Conservation (phyloP, 2,113 vertebrate species). For the Psammodynastes pulverulentus region DNA sequence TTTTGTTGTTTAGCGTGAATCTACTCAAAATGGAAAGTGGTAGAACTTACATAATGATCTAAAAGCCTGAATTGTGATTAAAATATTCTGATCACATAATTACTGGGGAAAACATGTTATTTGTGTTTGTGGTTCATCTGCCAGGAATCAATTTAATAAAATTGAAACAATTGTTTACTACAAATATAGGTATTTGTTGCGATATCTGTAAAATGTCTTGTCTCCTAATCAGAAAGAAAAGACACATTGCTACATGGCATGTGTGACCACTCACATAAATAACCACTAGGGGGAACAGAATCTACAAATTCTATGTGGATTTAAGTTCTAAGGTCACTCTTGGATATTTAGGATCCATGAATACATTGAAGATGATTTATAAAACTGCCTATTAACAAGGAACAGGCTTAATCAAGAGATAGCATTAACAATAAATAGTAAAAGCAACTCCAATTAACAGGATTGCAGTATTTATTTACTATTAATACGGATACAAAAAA, state of each 20-base stretch:
- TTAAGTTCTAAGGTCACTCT: constrained; percentile 34
- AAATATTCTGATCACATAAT: background rate
- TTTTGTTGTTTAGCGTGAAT: constrained; percentile 27
- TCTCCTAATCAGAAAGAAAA: constrained; percentile 7
- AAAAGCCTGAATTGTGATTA: constrained; percentile 30
- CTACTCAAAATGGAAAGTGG: constrained; percentile 33
- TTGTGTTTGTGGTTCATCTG: constrained; percentile 41
- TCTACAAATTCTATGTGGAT: constrained; percentile 16
- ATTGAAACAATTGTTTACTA: constrained; percentile 1
- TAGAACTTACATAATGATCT: constrained; percentile 24
- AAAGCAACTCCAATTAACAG: background rate
- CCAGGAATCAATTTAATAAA: background rate
- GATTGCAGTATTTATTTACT: constrained; percentile 31
- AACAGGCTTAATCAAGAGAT: constrained; percentile 25
- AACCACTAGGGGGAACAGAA: constrained; percentile 40
- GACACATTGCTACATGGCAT: constrained; percentile 43
- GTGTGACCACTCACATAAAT: constrained; percentile 50
- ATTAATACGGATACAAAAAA: background rate
- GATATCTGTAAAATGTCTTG: background rate
- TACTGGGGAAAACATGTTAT: constrained; percentile 41
- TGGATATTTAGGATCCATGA: constrained; percentile 67
- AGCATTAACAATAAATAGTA: background rate
- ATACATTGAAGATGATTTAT: constrained; percentile 49
- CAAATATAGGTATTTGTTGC: background rate
- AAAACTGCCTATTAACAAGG: constrained; percentile 37